These are phyloP conservation scores for Brachyrhaphis roseni DNA, from an alignment of 2,797 vertebrate genomes.

Conservation along the genomic window DNA sequence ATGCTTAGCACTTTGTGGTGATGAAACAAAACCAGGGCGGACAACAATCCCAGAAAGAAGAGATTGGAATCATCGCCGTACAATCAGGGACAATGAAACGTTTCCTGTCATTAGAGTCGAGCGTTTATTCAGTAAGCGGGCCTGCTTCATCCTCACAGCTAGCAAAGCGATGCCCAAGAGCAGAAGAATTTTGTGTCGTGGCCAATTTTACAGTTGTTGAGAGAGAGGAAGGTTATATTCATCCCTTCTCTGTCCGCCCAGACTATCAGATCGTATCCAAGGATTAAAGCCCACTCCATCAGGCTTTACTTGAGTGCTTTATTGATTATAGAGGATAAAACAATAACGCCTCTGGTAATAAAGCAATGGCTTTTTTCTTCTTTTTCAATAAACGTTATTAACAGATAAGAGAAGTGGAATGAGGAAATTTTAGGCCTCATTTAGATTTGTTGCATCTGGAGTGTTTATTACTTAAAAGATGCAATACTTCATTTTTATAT, in stretches of 20 bases:
- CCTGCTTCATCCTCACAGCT: slow-evolving; percentile 12
- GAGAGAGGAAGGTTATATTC: slow-evolving; percentile 26
- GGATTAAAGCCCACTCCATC: slow-evolving; percentile 17
- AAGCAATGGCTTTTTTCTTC: neutral
- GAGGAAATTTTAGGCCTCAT: neutral
- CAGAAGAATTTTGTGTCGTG: slow-evolving; percentile 16
- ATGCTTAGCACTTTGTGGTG: slow-evolving; percentile 38
- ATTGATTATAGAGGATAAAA: slow-evolving; percentile 18
- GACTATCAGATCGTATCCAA: slow-evolving; percentile 15
- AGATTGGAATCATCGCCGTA: neutral
- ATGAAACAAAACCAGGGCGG: slow-evolving; percentile 42
- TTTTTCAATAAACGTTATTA: neutral
- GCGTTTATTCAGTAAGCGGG: neutral
- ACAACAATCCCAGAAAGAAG: slow-evolving; percentile 26
- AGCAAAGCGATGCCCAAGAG: neutral
- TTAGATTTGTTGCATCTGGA: neutral
- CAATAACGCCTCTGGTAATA: slow-evolving; percentile 3
- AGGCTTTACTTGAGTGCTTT: slow-evolving; percentile 19
- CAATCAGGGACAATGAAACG: neutral
- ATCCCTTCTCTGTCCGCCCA: slow-evolving; percentile 8
- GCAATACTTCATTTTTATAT: neutral
- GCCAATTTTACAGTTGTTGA: slow-evolving; percentile 45
- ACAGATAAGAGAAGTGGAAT: neutral
- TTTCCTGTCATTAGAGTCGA: neutral
- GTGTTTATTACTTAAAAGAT: neutral